Percentiles rank a stretch among this genome's conserved stretches.
Evolutionary conservation across 37 sponge, comb jelly and placozoan genomes (phyloP).

Genomic region (Cliona cf. orientalis): DNA sequence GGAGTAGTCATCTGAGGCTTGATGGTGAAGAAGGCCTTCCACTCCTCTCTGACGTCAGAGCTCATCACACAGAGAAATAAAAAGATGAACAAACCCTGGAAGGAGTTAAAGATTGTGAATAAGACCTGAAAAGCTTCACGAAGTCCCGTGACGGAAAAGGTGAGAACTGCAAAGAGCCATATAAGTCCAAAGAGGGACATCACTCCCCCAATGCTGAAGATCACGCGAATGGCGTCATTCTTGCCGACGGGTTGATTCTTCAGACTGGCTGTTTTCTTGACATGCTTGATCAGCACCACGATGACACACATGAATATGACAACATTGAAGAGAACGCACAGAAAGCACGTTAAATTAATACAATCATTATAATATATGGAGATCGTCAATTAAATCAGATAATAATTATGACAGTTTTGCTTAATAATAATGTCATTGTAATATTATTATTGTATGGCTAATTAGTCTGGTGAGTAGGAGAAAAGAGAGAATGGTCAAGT

Average conservation of each 20-base stretch:
- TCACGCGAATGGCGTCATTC: neutral
- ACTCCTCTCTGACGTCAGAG: conserved; percentile 10
- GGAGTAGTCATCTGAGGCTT: no score
- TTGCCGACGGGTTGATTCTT: neutral
- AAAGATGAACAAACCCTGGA: conserved; percentile 62
- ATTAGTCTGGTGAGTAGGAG: no score
- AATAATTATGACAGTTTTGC: no score
- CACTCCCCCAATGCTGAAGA: conserved; percentile 6
- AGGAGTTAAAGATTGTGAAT: no score
- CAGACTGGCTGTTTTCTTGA: neutral
- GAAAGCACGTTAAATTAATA: no score
- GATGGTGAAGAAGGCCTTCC: no score
- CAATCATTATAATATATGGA: conserved; percentile 12
- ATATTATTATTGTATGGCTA: no score
- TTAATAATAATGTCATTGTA: no score
- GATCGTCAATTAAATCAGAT: no score
- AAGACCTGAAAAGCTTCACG: no score
- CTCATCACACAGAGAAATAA: conserved; percentile 51
- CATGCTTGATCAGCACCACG: conserved; percentile 22
- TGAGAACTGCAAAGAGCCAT: conserved; percentile 61
- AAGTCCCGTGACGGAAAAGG: conserved; percentile 22
- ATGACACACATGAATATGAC: conserved; percentile 7
- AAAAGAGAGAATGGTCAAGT: no score
- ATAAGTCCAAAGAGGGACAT: conserved; percentile 52
- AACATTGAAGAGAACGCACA: conserved; percentile 18